These are phyloP conservation scores for Spodoptera litura DNA, from an alignment of 1,140 invertebrate species.

Conservation along the genomic window DNA sequence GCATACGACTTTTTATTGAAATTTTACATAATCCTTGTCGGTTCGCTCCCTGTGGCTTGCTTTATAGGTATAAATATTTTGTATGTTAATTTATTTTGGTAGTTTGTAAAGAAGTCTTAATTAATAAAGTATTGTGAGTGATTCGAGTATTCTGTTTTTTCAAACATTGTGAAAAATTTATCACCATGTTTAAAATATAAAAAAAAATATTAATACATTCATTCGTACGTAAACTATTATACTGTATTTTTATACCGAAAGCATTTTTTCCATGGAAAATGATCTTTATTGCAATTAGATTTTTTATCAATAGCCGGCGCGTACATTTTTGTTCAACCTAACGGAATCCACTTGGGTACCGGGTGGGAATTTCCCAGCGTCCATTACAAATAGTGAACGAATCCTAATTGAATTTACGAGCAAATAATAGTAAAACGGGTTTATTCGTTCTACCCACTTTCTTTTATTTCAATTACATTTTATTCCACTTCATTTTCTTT, in stretches of 20 bases:
- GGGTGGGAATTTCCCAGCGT: not conserved
- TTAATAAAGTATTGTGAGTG: not conserved
- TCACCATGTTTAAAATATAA: too few species aligned
- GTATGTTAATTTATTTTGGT: too few species aligned
- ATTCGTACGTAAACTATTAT: too few species aligned
- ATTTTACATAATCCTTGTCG: slow-evolving; percentile 13
- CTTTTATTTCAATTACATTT: slow-evolving; percentile 1
- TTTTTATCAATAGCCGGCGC: too few species aligned
- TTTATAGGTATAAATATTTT: not conserved
- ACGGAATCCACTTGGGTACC: not conserved
- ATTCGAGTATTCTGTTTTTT: too few species aligned
- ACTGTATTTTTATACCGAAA: too few species aligned
- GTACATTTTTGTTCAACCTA: not conserved
- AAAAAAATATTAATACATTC: too few species aligned
- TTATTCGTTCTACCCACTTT: not conserved
- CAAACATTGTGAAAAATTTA: too few species aligned
- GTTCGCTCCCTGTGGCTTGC: not conserved
- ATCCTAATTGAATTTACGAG: slow-evolving; percentile 7
- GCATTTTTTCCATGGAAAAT: not conserved
- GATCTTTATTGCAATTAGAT: too few species aligned
- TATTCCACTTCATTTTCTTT: not conserved
- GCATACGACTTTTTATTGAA: slow-evolving; percentile 45
- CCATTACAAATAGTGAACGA: slow-evolving; percentile 6
- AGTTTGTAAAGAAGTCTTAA: too few species aligned
- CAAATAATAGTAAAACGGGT: slow-evolving; percentile 31